Evolutionary conservation across 2,888 invertebrate genomes (phyloP), one percentile per base, ranked within the genome.

Genomic region (Brenthis ino): DNA sequence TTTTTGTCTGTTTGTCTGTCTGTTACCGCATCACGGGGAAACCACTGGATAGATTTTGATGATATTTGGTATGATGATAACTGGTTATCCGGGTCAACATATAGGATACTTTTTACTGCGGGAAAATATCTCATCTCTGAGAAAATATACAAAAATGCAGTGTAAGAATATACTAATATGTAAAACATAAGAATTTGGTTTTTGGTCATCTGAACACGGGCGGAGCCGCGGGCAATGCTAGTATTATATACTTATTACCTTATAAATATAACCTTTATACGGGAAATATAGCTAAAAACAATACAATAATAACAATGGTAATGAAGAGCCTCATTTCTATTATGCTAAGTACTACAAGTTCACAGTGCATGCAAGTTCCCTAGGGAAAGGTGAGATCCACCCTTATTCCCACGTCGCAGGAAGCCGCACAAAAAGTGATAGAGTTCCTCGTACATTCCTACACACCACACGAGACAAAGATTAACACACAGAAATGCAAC

Each of bases 371-470:
- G 64, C 33, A 64, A n/a, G 58, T 67, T 79, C 73, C 77, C 76
- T 77, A 64, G 77, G 78, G 84, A 84, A 84, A 86, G 84, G 84
- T 84, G 79, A 83, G 79, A 81, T 76, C 75, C 78, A 71, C 75
- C 77, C 72, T 72, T 72, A 50, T 78, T 86, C 85, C 85, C 85
- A 83, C 84, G 84, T 77, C 71, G 60, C 71, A 78, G 81, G 88
- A 86, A 88, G 85, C 85, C 85, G 68, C 76, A 69, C 68, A 80
- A 88, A 85, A 86, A 86, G 76, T 64, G 14, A 64, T 64, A 64
- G 33, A 61, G 65, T 74, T 69, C 73, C 75, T 69, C 66, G 64
- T 70, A 61, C 66, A 65, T 74, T 72, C 74, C 72, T 57, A 69
- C 61, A 57, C 56, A 54, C 43, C 14, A 43, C 37, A 37, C 43